Evolutionary conservation across 2,888 invertebrate genomes (phyloP).

Genomic region (Mantis religiosa): DNA sequence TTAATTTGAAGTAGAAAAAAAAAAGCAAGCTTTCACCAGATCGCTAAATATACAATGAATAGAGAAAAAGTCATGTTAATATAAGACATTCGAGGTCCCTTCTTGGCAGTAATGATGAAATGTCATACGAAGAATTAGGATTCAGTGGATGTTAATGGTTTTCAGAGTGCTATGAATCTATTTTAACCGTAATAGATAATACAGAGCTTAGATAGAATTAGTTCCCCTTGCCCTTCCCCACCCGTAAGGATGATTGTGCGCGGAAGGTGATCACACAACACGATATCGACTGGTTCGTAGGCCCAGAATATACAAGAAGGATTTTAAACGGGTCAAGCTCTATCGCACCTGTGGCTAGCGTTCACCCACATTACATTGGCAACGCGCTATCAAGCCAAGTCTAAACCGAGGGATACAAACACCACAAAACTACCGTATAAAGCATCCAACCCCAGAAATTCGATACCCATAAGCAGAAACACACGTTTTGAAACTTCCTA

Average conservation of each 20-base stretch:
- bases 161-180: too few relatives aligned
- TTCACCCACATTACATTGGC: background rate
- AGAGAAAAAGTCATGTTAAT: too few relatives aligned
- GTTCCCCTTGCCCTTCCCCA: background rate
- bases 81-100: too few relatives aligned
- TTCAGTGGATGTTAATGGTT: background rate
- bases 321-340: background rate
- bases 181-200: background rate
- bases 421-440: background rate
- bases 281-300: background rate
- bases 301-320: background rate
- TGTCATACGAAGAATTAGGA: too few relatives aligned
- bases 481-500: too few relatives aligned
- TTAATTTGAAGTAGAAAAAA: too few relatives aligned
- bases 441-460: too few relatives aligned
- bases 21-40: too few relatives aligned
- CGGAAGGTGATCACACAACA: background rate
- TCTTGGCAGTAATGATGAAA: too few relatives aligned
- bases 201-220: background rate
- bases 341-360: background rate
- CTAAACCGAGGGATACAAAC: background rate
- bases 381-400: background rate
- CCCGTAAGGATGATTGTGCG: background rate
- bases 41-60: too few relatives aligned
- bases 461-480: too few relatives aligned